Base-by-base conservation (phyloP, 2,888 invertebrate species). In the Odontomyia ornata region DNA sequence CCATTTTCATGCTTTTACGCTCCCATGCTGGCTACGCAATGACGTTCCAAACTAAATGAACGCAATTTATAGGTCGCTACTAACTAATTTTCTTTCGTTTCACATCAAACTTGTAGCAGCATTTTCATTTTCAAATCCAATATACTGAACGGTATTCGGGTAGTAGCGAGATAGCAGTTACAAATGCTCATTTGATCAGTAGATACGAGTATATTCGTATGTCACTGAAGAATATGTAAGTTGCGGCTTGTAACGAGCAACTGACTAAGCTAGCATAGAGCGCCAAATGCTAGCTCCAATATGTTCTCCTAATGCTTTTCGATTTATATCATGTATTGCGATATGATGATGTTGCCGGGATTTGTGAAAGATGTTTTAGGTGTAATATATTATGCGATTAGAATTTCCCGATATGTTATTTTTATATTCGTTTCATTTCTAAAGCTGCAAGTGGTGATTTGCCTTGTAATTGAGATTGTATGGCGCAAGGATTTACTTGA, bases 31-130 rank as follows among this genome's bases (percentile, higher is more conserved):
- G 3, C 52, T 13, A 13, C 11, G n/a, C 52, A 25, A 21, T 11
- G 23, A 60, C 60, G n/a, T n/a, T 21, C 23, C 25, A 21, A 64
- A 23, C 72, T 71, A 21, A 56, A 72, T 72, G 56, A 72, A 21
- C 57, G 18, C 72, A 57, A 72, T 72, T 72, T 72, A 72, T 72
- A 30, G 56, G 57, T 72, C 21, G 72, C 27, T 57, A 46, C 57
- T 56, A 72, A 46, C 57, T 56, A 56, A 72, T 56, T 72, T 71
- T 72, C 30, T 72, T 72, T 73, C 36, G 23, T 25, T 47, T 69
- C 46, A 25, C 69, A 46, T 18, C 5, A 27, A 3, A 23, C 23
- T 69, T 1, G 36, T 36, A 46, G 69, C 69, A 46, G 69, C 69
- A 47, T 47, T 69, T 69, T 69, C 46, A 46, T 15, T 69, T 47